Conservation (phyloP, 2,888 invertebrate genomes). For the Calliopum simillimum region DNA sequence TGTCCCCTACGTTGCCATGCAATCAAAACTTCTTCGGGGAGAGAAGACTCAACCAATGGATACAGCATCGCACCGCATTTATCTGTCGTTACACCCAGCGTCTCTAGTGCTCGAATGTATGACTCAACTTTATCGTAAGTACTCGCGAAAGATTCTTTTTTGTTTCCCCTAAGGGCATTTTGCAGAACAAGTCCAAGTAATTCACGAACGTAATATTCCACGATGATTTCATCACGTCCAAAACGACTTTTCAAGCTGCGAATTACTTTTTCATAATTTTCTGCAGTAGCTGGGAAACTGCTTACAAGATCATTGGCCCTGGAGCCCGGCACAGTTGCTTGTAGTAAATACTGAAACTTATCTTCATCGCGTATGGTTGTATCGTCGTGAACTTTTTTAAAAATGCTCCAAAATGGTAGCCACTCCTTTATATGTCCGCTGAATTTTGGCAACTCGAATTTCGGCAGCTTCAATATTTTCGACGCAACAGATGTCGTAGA, state of each 20-base stretch:
- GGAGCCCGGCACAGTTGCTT: too few relatives aligned
- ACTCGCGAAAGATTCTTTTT: neutral
- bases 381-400: too few relatives aligned
- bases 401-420: constrained; percentile 9
- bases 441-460: constrained; percentile 13
- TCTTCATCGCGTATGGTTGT: too few relatives aligned
- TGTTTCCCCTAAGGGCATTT: neutral
- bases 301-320: too few relatives aligned
- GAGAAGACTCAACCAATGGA: too few relatives aligned
- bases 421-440: neutral
- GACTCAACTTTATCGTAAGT: neutral
- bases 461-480: neutral
- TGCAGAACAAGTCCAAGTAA: too few relatives aligned
- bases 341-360: too few relatives aligned
- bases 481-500: too few relatives aligned
- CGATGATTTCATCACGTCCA: too few relatives aligned
- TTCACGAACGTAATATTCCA: too few relatives aligned
- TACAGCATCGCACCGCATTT: constrained; percentile 5
- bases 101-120: constrained; percentile 4
- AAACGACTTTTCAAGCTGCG: too few relatives aligned
- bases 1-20: constrained; percentile 1
- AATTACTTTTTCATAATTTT: neutral
- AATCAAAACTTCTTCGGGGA: neutral
- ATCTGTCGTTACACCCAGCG: constrained; percentile 1
- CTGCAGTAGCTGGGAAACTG: too few relatives aligned